A percentile compares a stretch with the other conserved stretches of the same genome.
These are phyloP conservation scores for Papilio demoleus DNA, from an alignment of 2,888 invertebrate species.

Conservation along the genomic window DNA sequence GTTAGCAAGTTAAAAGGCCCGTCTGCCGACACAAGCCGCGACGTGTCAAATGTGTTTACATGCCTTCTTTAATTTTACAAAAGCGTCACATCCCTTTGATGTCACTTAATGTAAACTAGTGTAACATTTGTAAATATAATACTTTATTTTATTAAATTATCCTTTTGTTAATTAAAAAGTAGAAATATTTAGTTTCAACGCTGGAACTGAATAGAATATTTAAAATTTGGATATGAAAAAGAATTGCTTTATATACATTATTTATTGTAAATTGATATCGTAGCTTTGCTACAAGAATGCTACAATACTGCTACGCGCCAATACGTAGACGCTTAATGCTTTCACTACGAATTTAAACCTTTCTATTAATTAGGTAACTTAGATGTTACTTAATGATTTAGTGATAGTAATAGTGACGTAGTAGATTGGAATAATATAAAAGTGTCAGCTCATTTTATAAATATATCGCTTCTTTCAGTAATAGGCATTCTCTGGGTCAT, in stretches of 20 bases:
- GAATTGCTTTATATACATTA: no score
- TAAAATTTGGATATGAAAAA: no score
- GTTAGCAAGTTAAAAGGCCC: slow-evolving; percentile 3
- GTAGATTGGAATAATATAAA: neutral
- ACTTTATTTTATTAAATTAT: neutral
- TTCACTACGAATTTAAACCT: no score
- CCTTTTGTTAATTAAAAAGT: neutral
- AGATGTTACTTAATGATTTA: neutral
- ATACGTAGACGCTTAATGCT: no score
- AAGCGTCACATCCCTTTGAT: neutral
- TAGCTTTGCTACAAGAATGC: neutral
- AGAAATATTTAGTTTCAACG: neutral
- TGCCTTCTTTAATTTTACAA: slow-evolving; percentile 27
- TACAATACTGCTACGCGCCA: neutral
- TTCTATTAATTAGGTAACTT: neutral
- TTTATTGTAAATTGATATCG: no score
- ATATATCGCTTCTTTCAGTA: slow-evolving; percentile 1
- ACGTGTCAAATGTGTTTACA: slow-evolving; percentile 16
- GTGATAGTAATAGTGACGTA: neutral
- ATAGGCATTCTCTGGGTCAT: slow-evolving; percentile 3
- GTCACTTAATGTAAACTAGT: neutral
- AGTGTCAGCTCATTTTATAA: slow-evolving; percentile 22
- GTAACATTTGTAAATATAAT: neutral
- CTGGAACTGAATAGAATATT: no score
- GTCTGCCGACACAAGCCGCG: slow-evolving; percentile 3